These are phyloP conservation scores for Dendropsophus ebraccatus DNA, from an alignment of 2,113 vertebrate genomes.

Conservation along the genomic window DNA sequence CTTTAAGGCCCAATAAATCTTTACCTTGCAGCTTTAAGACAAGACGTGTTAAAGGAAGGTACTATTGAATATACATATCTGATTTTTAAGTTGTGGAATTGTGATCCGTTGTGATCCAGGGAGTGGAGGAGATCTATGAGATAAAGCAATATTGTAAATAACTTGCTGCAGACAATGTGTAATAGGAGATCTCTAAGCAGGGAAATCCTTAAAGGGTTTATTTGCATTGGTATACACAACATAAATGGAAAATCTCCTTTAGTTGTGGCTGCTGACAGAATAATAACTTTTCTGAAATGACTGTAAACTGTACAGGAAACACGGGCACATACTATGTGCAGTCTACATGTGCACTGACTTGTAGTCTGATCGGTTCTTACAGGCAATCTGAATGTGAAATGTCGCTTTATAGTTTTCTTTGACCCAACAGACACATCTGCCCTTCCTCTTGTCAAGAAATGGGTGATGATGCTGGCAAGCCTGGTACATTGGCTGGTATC, in stretches of 20 bases:
- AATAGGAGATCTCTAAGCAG: not conserved
- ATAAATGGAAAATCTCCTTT: not conserved
- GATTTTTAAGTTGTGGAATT: not conserved
- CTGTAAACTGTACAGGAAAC: not conserved
- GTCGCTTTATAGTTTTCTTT: constrained; percentile 10
- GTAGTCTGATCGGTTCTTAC: not conserved
- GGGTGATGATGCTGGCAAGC: not conserved
- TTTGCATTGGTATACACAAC: not conserved
- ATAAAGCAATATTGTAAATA: constrained; percentile 4
- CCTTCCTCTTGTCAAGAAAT: not conserved
- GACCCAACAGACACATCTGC: not conserved
- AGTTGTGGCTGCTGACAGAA: constrained; percentile 2
- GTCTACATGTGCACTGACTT: not conserved
- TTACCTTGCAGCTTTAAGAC: not conserved
- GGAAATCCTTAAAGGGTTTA: not conserved
- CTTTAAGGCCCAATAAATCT: not conserved
- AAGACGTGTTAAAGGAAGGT: not conserved
- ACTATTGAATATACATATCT: not conserved
- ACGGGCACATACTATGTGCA: constrained; percentile 10
- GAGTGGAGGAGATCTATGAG: not conserved
- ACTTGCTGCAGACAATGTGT: constrained; percentile 14
- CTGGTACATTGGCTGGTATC: constrained; percentile 41
- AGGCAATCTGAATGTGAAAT: constrained; percentile 33
- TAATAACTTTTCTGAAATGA: not conserved
- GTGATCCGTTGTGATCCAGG: not conserved